Conservation (phyloP, 2,888 invertebrate species). For the Catocala nupta region DNA sequence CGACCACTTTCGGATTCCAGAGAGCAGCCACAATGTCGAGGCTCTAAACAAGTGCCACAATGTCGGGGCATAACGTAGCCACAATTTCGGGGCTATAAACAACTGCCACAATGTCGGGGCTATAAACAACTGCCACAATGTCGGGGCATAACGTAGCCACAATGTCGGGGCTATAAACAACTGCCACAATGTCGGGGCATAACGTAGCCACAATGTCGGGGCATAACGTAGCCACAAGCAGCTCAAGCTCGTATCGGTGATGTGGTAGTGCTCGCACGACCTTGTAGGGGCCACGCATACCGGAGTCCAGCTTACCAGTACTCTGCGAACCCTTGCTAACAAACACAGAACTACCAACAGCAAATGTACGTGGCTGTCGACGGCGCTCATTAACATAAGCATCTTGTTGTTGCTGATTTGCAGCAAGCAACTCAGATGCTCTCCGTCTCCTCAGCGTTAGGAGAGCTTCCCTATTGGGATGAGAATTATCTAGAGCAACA, state of each 20-base stretch:
- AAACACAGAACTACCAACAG: neutral
- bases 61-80: too few relatives aligned
- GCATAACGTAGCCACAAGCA: too few relatives aligned
- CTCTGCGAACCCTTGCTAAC: neutral
- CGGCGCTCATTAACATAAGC: neutral
- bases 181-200: too few relatives aligned
- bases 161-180: too few relatives aligned
- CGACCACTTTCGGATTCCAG: neutral
- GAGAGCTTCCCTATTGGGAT: conserved; percentile 11
- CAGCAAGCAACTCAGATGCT: neutral
- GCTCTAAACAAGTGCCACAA: too few relatives aligned
- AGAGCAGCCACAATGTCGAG: too few relatives aligned
- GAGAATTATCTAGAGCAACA: conserved; percentile 3
- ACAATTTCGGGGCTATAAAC: too few relatives aligned
- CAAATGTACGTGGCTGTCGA: neutral
- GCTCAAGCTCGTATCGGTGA: conserved; percentile 10
- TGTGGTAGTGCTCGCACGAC: neutral
- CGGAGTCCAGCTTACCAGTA: conserved; percentile 2
- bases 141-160: too few relatives aligned
- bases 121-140: too few relatives aligned
- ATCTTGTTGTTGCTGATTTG: neutral
- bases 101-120: too few relatives aligned
- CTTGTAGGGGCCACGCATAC: conserved; percentile 3
- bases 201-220: too few relatives aligned
- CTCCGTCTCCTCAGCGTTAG: neutral